These are phyloP conservation scores for Catharus ustulatus DNA, from an alignment of 2,797 vertebrate species.

Conservation along the genomic window DNA sequence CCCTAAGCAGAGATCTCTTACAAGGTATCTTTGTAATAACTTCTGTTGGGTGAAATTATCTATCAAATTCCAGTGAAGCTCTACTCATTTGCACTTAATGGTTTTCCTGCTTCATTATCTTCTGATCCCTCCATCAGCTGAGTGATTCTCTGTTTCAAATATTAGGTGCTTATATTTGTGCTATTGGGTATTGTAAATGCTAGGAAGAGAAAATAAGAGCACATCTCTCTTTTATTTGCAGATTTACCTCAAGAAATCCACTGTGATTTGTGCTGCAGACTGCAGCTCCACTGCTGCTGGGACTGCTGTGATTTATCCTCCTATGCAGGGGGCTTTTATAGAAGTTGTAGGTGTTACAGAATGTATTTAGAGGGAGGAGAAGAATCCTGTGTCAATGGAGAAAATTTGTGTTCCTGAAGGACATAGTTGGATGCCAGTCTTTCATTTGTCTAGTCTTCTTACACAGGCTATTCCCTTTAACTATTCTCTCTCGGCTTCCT, in stretches of 20 bases:
- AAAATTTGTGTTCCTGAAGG: slow-evolving; percentile 17
- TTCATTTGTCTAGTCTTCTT: slow-evolving; percentile 58
- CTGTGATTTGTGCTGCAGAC: slow-evolving; percentile 12
- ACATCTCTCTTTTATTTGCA: slow-evolving; percentile 37
- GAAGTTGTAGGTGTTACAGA: slow-evolving; percentile 25
- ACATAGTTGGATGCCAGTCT: slow-evolving; percentile 28
- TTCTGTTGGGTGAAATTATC: slow-evolving; percentile 31
- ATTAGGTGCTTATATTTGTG: background rate
- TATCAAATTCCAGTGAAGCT: slow-evolving; percentile 35
- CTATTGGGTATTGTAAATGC: slow-evolving; percentile 18
- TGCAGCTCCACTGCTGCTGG: background rate
- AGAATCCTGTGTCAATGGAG: background rate
- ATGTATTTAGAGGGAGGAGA: background rate
- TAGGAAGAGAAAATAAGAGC: slow-evolving; percentile 18
- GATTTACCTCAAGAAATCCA: slow-evolving; percentile 49
- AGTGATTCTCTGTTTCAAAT: slow-evolving; percentile 46
- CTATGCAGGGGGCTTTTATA: slow-evolving; percentile 25
- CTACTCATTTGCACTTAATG: slow-evolving; percentile 28
- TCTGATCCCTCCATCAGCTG: background rate
- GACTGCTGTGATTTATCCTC: slow-evolving; percentile 36
- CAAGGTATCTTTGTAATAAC: slow-evolving; percentile 11
- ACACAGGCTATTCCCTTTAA: slow-evolving; percentile 38
- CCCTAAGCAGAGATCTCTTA: slow-evolving; percentile 20
- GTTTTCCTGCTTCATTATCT: slow-evolving; percentile 41
- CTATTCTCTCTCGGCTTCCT: slow-evolving; percentile 41